Evolutionary conservation across 2,797 vertebrate species (phyloP).

Genomic region (Xerus rutilus): DNA sequence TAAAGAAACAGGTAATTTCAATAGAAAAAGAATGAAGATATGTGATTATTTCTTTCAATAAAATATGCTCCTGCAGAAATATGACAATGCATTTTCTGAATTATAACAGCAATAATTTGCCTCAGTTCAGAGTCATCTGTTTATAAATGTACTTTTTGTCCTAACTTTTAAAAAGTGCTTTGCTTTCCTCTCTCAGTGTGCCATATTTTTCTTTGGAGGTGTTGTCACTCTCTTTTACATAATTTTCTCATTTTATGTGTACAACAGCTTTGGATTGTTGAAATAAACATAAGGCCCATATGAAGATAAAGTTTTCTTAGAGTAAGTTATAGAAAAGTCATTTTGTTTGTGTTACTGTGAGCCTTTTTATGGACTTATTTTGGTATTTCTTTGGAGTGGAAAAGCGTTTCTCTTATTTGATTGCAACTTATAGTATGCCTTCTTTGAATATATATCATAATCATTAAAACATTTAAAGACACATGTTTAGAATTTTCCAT

Average conservation of each 20-base stretch:
- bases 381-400: slow-evolving; percentile 61
- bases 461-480: background rate
- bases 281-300: slow-evolving; percentile 88
- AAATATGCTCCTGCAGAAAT: slow-evolving; percentile 32
- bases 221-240: slow-evolving; percentile 76
- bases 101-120: slow-evolving; percentile 19
- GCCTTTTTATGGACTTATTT: slow-evolving; percentile 76
- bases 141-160: slow-evolving; percentile 57
- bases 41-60: slow-evolving; percentile 65
- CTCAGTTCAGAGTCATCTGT: slow-evolving; percentile 57
- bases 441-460: background rate
- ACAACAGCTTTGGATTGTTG: slow-evolving; percentile 89
- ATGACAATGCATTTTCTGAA: slow-evolving; percentile 43
- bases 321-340: slow-evolving; percentile 89
- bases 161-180: background rate
- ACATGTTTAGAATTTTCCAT: slow-evolving; percentile 23
- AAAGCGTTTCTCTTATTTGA: slow-evolving; percentile 55
- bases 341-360: slow-evolving; percentile 85
- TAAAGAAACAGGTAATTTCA: slow-evolving; percentile 57
- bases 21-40: slow-evolving; percentile 37
- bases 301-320: slow-evolving; percentile 90
- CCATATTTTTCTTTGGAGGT: slow-evolving; percentile 54
- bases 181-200: slow-evolving; percentile 60
- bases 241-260: slow-evolving; percentile 87
- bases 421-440: slow-evolving; percentile 27